A percentile compares a stretch with the other conserved stretches of the same genome.
These are phyloP conservation scores for Pelodytes ibericus DNA, from an alignment of 2,797 vertebrate genomes.

Conservation along the genomic window DNA sequence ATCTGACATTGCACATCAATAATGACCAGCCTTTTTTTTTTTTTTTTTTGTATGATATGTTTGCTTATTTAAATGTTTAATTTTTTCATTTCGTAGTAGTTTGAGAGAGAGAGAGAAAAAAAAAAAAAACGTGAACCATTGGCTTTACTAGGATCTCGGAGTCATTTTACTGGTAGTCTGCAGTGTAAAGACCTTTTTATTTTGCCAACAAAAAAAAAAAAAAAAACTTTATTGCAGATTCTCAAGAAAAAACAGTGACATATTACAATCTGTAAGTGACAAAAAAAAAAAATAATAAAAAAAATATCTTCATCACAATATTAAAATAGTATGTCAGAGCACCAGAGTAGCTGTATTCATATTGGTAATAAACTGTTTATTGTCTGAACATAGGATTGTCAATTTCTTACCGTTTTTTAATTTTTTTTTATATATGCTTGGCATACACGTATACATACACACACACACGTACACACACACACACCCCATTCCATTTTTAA, in stretches of 20 bases:
- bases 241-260: conserved; percentile 70
- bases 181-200: conserved; percentile 72
- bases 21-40: conserved; percentile 85
- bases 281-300: too few relatives aligned
- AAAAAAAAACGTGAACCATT: conserved; percentile 71
- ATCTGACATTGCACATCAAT: conserved; percentile 84
- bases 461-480: too few relatives aligned
- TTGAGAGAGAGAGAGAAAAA: conserved; percentile 68
- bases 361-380: conserved; percentile 90
- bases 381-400: conserved; percentile 72
- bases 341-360: conserved; percentile 91
- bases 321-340: conserved; percentile 76
- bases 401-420: neutral
- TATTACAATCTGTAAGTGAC: conserved; percentile 74
- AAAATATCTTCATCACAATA: conserved; percentile 74
- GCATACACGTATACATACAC: too few relatives aligned
- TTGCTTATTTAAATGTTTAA: conserved; percentile 83
- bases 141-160: conserved; percentile 76
- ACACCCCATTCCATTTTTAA: too few relatives aligned
- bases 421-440: neutral
- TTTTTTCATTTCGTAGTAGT: conserved; percentile 79
- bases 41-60: conserved; percentile 86
- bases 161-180: conserved; percentile 74
- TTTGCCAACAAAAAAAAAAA: conserved; percentile 78
- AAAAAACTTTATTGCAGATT: conserved; percentile 73